These are phyloP conservation scores for Dendrolimus pini DNA, from an alignment of 2,888 invertebrate species.

Conservation along the genomic window DNA sequence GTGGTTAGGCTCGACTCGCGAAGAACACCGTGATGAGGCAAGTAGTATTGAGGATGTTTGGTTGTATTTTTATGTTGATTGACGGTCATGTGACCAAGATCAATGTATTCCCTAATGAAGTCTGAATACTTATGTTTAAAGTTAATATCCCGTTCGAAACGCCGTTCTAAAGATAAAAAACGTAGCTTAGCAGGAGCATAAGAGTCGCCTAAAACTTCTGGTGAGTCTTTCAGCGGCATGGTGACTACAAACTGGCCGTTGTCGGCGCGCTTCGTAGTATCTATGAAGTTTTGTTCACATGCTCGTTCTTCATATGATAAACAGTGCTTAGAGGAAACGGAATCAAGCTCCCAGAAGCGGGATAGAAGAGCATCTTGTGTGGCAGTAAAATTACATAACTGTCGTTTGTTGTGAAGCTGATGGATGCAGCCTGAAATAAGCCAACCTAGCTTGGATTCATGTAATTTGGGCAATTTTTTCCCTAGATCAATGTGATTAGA, in stretches of 20 bases:
- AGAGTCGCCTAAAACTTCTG: slow-evolving; percentile 15
- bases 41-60: neutral
- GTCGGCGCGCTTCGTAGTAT: slow-evolving; percentile 8
- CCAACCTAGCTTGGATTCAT: slow-evolving; percentile 19
- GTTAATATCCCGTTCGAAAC: slow-evolving; percentile 1
- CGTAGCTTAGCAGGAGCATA: slow-evolving; percentile 10
- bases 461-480: slow-evolving; percentile 14
- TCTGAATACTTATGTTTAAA: neutral
- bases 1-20: slow-evolving; percentile 1
- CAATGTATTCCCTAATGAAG: slow-evolving; percentile 5
- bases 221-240: slow-evolving; percentile 14
- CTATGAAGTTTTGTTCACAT: slow-evolving; percentile 14
- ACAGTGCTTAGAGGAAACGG: slow-evolving; percentile 9
- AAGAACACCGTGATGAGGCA: slow-evolving; percentile 2
- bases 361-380: slow-evolving; percentile 5
- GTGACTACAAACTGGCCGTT: slow-evolving; percentile 17
- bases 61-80: neutral
- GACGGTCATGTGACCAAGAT: slow-evolving; percentile 8
- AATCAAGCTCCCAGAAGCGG: slow-evolving; percentile 18
- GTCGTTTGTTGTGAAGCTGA: neutral
- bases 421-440: slow-evolving; percentile 12
- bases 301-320: slow-evolving; percentile 11
- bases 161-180: slow-evolving; percentile 14
- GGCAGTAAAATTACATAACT: slow-evolving; percentile 5
- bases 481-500: slow-evolving; percentile 13